Percentiles rank a stretch among this genome's conserved stretches.
Conservation (phyloP, 2,113 vertebrate genomes). For the Garra rufa region DNA sequence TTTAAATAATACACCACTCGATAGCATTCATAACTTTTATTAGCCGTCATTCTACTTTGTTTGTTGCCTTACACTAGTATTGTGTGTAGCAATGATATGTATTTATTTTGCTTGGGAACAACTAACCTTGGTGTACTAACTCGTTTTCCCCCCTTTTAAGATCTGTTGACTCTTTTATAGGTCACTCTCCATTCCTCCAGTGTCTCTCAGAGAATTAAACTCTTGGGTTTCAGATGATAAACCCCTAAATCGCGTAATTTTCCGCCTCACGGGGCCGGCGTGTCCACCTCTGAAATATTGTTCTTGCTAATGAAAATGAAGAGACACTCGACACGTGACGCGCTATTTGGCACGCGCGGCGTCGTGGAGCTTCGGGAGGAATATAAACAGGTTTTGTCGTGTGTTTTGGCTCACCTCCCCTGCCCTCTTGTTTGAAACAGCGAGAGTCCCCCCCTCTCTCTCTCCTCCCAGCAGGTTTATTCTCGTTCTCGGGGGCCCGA, state of each 20-base stretch:
- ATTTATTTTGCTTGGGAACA: too few species aligned
- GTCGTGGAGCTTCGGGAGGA: background rate
- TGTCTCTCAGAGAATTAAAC: background rate
- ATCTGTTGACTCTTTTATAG: background rate
- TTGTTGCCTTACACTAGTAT: too few species aligned
- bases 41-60: too few species aligned
- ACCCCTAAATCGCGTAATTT: background rate
- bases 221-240: background rate
- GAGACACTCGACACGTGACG: background rate
- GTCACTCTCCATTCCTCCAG: background rate
- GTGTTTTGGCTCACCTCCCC: slow-evolving; percentile 5
- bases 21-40: too few species aligned
- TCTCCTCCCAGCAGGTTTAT: slow-evolving; percentile 27
- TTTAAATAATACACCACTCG: too few species aligned
- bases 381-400: slow-evolving; percentile 5
- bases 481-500: slow-evolving; percentile 44
- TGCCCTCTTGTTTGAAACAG: slow-evolving; percentile 31
- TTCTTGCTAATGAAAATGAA: background rate
- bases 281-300: background rate
- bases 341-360: background rate
- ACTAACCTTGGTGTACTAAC: too few species aligned
- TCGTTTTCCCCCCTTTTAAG: too few species aligned
- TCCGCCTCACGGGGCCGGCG: background rate
- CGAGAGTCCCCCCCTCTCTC: background rate
- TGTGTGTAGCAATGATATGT: too few species aligned